phyloP scores from a whole-genome alignment of 2,888 invertebrate genomes.

The Tachina lurida region DNA sequence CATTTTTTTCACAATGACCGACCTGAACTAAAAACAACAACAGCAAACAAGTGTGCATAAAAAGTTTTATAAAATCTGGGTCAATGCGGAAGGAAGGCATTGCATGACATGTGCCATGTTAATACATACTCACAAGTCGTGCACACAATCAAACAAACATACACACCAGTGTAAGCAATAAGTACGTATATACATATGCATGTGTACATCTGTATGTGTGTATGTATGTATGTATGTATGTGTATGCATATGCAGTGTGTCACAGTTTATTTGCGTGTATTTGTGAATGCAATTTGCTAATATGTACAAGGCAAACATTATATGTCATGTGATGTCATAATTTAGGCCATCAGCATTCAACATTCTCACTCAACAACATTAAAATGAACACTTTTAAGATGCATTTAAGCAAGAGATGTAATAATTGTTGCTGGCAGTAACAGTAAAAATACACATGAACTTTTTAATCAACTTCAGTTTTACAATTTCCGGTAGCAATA shows the following conservation, averaged over 20 bases:
- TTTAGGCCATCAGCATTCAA: constrained; percentile 70
- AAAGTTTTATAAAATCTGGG: constrained; percentile 67
- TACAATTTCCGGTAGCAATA: constrained; percentile 65
- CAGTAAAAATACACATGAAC: constrained; percentile 51
- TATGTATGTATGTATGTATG: constrained; percentile 11
- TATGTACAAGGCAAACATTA: constrained; percentile 64
- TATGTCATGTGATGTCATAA: constrained; percentile 72
- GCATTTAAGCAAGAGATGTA: constrained; percentile 30
- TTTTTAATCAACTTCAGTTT: constrained; percentile 61
- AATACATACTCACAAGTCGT: constrained; percentile 58
- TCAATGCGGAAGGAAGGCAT: constrained; percentile 72
- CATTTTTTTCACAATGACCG: constrained; percentile 63
- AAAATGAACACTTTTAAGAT: constrained; percentile 36
- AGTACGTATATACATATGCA: too few species aligned
- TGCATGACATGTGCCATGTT: constrained; percentile 71
- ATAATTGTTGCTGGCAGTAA: constrained; percentile 19
- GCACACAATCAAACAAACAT: not conserved
- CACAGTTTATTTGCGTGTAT: constrained; percentile 33
- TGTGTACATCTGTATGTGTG: not conserved
- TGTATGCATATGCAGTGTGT: constrained; percentile 30
- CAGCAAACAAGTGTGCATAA: constrained; percentile 54
- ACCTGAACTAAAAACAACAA: constrained; percentile 67
- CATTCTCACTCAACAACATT: constrained; percentile 57
- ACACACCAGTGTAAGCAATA: not conserved
- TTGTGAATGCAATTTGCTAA: constrained; percentile 61